Conservation (phyloP, 1,140 invertebrate species). For the Drosophila obscura region DNA sequence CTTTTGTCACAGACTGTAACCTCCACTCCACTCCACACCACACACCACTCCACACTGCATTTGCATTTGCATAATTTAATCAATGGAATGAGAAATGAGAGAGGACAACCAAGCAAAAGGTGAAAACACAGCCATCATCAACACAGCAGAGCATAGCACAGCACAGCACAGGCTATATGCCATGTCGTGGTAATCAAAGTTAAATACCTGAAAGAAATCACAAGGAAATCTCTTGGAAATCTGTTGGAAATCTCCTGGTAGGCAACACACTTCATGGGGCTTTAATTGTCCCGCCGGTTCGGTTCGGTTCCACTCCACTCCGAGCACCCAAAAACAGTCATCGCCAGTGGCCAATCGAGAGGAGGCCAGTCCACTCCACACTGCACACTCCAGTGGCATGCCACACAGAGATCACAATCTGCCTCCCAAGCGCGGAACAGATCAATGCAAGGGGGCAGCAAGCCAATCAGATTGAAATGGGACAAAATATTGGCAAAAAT, state of each 20-base stretch:
- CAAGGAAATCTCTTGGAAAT: slow-evolving; percentile 38
- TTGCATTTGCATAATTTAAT: slow-evolving; percentile 82
- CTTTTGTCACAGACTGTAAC: slow-evolving; percentile 69
- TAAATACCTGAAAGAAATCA: slow-evolving; percentile 51
- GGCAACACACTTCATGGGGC: slow-evolving; percentile 48
- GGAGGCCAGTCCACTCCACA: slow-evolving; percentile 33
- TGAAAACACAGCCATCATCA: slow-evolving; percentile 48
- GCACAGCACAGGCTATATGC: slow-evolving; percentile 7
- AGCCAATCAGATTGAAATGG: slow-evolving; percentile 37
- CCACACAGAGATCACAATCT: slow-evolving; percentile 65
- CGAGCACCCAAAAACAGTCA: slow-evolving; percentile 15
- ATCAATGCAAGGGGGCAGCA: slow-evolving; percentile 32
- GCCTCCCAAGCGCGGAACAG: slow-evolving; percentile 45
- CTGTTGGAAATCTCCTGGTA: slow-evolving; percentile 2
- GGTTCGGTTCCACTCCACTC: slow-evolving; percentile 5
- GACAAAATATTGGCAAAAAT: slow-evolving; percentile 63
- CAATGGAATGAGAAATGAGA: slow-evolving; percentile 69
- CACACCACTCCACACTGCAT: slow-evolving; percentile 15
- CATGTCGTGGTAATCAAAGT: slow-evolving; percentile 10
- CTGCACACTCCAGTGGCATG: slow-evolving; percentile 49
- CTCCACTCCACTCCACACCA: neutral
- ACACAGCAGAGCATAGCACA: slow-evolving; percentile 11
- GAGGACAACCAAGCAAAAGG: slow-evolving; percentile 45
- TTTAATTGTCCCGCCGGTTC: slow-evolving; percentile 51
- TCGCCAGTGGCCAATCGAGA: slow-evolving; percentile 7